These are phyloP conservation scores for Mizuhopecten yessoensis DNA, from an alignment of 1,140 invertebrate species.

Conservation along the genomic window DNA sequence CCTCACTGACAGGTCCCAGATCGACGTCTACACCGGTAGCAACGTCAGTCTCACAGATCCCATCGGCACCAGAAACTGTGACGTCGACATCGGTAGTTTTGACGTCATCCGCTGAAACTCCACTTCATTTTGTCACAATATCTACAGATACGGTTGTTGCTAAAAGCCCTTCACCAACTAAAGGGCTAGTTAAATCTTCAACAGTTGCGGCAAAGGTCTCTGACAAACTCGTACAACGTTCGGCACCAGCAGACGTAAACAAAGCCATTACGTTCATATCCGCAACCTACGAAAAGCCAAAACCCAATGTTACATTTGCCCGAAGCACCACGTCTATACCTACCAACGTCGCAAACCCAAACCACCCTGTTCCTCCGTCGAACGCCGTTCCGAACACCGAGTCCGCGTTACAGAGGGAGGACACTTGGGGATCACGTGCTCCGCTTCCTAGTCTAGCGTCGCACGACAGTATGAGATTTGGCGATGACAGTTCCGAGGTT, in stretches of 20 bases:
- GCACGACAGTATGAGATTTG: background rate
- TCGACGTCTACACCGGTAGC: background rate
- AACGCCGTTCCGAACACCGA: too few relatives aligned
- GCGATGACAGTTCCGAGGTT: background rate
- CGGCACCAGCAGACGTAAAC: background rate
- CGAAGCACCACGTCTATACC: conserved; percentile 12
- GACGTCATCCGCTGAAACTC: background rate
- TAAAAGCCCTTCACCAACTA: background rate
- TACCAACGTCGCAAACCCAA: background rate
- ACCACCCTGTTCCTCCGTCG: background rate
- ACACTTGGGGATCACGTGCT: conserved; percentile 23
- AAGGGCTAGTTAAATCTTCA: background rate
- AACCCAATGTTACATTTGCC: background rate
- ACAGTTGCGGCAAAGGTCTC: background rate
- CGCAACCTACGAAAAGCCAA: background rate
- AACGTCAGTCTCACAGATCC: background rate
- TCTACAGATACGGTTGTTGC: background rate
- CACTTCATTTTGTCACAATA: background rate
- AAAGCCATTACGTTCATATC: background rate
- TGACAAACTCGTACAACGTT: background rate
- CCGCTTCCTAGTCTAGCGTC: background rate
- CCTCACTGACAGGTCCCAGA: background rate
- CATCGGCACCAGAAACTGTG: background rate
- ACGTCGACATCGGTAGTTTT: background rate
- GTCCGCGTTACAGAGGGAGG: background rate